Evolutionary conservation across 2,113 vertebrate genomes (phyloP).

Genomic region (Tiliqua scincoides): DNA sequence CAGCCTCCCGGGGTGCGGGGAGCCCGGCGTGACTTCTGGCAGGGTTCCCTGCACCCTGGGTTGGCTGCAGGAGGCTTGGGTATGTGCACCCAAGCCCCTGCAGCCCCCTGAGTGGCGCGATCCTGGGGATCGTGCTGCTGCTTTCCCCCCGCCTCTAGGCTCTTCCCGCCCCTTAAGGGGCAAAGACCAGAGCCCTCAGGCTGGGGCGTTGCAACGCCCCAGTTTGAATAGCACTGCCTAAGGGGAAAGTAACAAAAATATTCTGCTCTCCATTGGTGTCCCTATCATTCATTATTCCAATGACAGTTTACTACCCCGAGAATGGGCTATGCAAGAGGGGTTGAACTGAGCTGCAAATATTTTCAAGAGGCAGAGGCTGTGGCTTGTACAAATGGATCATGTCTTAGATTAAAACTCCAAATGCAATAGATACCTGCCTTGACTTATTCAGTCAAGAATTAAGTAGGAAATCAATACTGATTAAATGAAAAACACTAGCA

Average conservation of each 20-base stretch:
- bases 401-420: conserved; percentile 63
- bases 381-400: conserved; percentile 63
- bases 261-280: conserved; percentile 59
- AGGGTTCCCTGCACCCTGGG: too few relatives aligned
- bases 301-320: conserved; percentile 72
- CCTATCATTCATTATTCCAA: conserved; percentile 71
- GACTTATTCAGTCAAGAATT: conserved; percentile 68
- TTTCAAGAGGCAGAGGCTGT: conserved; percentile 55
- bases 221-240: too few relatives aligned
- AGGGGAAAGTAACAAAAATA: conserved; percentile 66
- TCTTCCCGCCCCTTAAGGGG: too few relatives aligned
- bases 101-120: too few relatives aligned
- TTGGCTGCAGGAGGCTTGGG: too few relatives aligned
- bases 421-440: conserved; percentile 53
- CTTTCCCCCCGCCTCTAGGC: too few relatives aligned
- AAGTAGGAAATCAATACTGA: conserved; percentile 60
- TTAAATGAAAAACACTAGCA: not conserved
- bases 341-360: conserved; percentile 69
- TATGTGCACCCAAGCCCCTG: too few relatives aligned
- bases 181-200: too few relatives aligned
- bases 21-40: too few relatives aligned
- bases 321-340: conserved; percentile 67
- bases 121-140: too few relatives aligned
- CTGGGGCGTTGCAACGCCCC: too few relatives aligned
- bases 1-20: too few relatives aligned